Evolutionary conservation across 2,797 vertebrate genomes (phyloP), one percentile per base, ranked within the genome.

Genomic region (Lates japonicus): DNA sequence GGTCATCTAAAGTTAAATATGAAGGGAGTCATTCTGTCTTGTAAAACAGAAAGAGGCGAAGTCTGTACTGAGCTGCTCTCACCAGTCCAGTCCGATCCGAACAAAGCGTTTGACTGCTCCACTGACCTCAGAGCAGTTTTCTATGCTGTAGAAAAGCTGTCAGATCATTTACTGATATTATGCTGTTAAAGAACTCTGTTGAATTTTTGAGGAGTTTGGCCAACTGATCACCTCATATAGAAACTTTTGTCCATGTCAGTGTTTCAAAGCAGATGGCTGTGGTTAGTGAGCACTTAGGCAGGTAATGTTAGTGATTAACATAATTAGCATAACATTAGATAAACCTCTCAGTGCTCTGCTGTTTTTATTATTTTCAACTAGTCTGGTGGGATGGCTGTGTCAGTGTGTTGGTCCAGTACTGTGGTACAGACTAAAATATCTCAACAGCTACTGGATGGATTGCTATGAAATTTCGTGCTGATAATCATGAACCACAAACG

Each of bases 91-190:
- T 71, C 76, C 60, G 69, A 81, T 82, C 73, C 70, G 52, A 67
- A 80, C 84, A 54, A 74, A 60, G 74, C 22, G 61, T 60, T 63
- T 25, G 44, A 60, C 68, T 74, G 60, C 64, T 62, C 49, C 19
- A 2, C 51, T 81, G 74, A 82, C 62, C 65, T 82, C 78, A 71
- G 41, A 83, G 1, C 70, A 64, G 60, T 49, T 58, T 54, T 37
- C 20, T 31, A 10, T 39, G 46, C 66, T 20, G 54, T 12, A 73
- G n/a, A 62, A 35, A 60, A 67, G 2, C n/a, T 5, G 20, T 54
- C 60, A 9, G 5, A 72, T 81, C 25, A 74, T 70, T 80, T 62
- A 52, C 49, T 29, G 33, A 39, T 49, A 17, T 54, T n/a, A n/a
- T n/a, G 48, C 49, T 29, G 33, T 44, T 59, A 17, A 70, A 54